Base-by-base conservation (phyloP, 2,888 invertebrate species). In the Caradrina kadenii region DNA sequence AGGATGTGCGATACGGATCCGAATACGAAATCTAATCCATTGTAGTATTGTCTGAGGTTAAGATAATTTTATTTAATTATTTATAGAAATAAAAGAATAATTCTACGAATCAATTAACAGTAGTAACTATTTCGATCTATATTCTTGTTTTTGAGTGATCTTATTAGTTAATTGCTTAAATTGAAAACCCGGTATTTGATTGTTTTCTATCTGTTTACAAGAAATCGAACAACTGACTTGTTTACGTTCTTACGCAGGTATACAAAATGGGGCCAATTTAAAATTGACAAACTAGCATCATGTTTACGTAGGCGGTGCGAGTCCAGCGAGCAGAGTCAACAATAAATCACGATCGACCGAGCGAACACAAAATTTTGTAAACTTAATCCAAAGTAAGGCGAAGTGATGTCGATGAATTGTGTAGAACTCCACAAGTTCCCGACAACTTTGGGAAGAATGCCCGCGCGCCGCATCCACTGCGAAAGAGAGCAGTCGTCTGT, bases 361-460 rank as follows among this genome's bases (percentile, higher is more conserved):
- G 87, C 83, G 86, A 79, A 87, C 85, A 87, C 86, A 86, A 86
- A 89, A 90, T 89, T 87, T 89, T 87, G 82, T 88, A 88, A 91
- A 91, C 88, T 91, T 89, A 90, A 90, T 90, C 87, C 87, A 69
- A 88, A 87, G 86, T 86, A 83, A 78, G 84, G 82, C 85, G 86
- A 86, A 86, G 86, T 86, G 87, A 88, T 87, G 87, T 85, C 89
- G 85, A 88, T 89, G 89, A 88, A 89, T 89, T 90, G 89, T 88
- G 85, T 83, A 85, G 80, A 89, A 86, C 86, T 88, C 86, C 81
- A 76, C 71, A 90, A 93, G 87, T 92, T 91, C 84, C 79, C 78
- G 81, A 86, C 81, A 92, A 90, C 83, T 90, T 81, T 52, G 77
- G 64, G 80, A 88, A 88, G 89, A 91, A 89, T 89, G 87, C 83